Percentiles rank a stretch among this genome's conserved stretches.
Conservation (phyloP, 2,888 invertebrate species). For the Carpatolechia fugitivella region DNA sequence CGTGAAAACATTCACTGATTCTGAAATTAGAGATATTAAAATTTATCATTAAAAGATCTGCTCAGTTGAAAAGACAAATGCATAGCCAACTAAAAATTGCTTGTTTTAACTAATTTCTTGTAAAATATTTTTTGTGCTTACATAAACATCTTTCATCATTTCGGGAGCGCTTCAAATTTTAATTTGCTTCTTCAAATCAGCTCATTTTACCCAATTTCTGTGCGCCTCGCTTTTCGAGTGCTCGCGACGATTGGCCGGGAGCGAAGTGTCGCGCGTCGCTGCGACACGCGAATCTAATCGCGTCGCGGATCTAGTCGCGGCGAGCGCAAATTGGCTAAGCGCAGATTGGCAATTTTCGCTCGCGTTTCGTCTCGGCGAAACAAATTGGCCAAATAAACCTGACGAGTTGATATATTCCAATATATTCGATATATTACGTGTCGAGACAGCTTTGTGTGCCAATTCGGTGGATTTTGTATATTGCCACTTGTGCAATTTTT, state of each 20-base stretch:
- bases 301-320: not conserved
- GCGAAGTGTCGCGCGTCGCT: not conserved
- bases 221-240: not conserved
- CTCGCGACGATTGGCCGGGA: conserved; percentile 4
- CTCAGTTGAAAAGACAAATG: no score
- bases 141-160: no score
- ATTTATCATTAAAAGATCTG: no score
- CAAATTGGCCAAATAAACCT: conserved; percentile 22
- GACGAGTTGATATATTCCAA: conserved; percentile 8
- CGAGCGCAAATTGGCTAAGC: conserved; percentile 11
- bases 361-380: not conserved
- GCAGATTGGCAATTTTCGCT: conserved; percentile 16
- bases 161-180: not conserved
- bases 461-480: not conserved
- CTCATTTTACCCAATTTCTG: not conserved
- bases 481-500: conserved; percentile 13
- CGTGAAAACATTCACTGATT: no score
- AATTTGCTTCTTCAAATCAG: not conserved
- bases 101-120: no score
- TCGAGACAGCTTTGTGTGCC: conserved; percentile 7
- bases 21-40: no score
- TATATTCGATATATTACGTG: conserved; percentile 12
- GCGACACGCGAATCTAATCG: conserved; percentile 8
- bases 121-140: no score
- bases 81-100: no score